Conservation (phyloP, 2,113 vertebrate genomes). For the Peromyscus leucopus region DNA sequence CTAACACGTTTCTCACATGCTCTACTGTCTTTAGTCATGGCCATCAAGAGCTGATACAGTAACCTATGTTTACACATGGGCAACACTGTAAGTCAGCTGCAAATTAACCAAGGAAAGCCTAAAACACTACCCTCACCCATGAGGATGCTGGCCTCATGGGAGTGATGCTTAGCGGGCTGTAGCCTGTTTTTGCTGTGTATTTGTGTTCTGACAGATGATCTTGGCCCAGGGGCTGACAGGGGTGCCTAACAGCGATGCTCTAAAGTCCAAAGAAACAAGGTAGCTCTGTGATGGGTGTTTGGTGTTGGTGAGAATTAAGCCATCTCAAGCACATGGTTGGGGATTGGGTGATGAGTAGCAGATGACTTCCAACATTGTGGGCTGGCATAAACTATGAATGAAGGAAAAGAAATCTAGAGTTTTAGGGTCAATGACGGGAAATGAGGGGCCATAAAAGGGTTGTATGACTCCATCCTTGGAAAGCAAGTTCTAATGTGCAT, state of each 20-base stretch:
- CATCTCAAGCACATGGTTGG: not conserved
- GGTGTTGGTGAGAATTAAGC: not conserved
- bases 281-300: not conserved
- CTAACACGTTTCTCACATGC: not conserved
- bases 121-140: not conserved
- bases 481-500: constrained; percentile 40
- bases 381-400: not conserved
- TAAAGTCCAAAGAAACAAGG: constrained; percentile 5
- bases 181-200: not conserved
- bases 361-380: not conserved
- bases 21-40: not conserved
- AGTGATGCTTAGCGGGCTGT: not conserved
- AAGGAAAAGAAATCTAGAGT: not conserved
- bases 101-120: not conserved
- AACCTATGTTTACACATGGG: not conserved
- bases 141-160: not conserved
- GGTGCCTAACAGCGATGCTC: not conserved
- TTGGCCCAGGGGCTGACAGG: not conserved
- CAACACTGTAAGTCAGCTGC: not conserved
- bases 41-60: not conserved
- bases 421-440: not conserved
- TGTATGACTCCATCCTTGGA: not conserved
- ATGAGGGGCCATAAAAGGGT: not conserved
- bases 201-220: constrained; percentile 40
- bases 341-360: not conserved